Evolutionary conservation across 2,888 invertebrate genomes (phyloP).

Genomic region (Sarcophaga variegata): DNA sequence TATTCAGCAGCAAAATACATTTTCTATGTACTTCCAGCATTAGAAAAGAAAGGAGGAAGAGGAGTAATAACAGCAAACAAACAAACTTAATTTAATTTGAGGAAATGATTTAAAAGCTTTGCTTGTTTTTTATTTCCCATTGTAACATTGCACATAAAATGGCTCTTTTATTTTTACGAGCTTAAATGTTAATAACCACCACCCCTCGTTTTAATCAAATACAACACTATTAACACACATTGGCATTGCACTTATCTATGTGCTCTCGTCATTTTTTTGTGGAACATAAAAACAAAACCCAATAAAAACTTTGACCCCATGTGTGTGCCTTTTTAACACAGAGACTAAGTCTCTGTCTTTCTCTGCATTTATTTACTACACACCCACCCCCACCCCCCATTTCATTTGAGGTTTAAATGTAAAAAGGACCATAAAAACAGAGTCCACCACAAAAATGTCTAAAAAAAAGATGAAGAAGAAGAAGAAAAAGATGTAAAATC

Average conservation of each 20-base stretch:
- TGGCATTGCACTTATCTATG: not conserved
- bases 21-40: too few relatives aligned
- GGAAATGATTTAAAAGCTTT: not conserved
- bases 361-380: not conserved
- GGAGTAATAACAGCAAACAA: not conserved
- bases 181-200: not conserved
- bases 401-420: too few relatives aligned
- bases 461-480: not conserved
- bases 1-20: too few relatives aligned
- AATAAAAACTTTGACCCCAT: not conserved
- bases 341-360: not conserved
- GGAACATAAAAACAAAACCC: not conserved
- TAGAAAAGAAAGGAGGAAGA: not conserved
- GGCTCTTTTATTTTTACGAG: not conserved
- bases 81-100: not conserved
- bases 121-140: not conserved
- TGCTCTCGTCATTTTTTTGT: not conserved
- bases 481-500: conserved; percentile 7
- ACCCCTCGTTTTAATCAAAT: not conserved
- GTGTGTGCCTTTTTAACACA: not conserved
- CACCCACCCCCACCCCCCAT: too few relatives aligned
- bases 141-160: not conserved
- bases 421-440: conserved; percentile 41
- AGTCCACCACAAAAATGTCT: conserved; percentile 13
- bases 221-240: not conserved